phyloP scores from a whole-genome alignment of 2,888 invertebrate genomes.

The Eilema caniola region DNA sequence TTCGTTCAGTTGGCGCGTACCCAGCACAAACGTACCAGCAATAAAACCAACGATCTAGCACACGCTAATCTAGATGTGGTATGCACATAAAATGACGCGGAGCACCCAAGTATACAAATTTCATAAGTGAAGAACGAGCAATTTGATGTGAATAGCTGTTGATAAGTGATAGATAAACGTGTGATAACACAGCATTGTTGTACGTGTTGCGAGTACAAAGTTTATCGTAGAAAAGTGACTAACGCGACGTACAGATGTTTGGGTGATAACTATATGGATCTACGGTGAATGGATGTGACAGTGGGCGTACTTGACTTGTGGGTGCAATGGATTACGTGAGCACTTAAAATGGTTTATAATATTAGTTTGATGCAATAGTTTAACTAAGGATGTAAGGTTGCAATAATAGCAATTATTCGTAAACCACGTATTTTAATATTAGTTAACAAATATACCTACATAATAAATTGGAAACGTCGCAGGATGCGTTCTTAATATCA shows the following conservation, averaged over 20 bases:
- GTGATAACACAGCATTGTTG: slow-evolving; percentile 58
- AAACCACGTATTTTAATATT: neutral
- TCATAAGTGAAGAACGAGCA: slow-evolving; percentile 46
- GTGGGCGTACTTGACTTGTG: slow-evolving; percentile 45
- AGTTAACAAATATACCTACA: neutral
- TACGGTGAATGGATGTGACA: slow-evolving; percentile 42
- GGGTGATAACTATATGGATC: slow-evolving; percentile 45
- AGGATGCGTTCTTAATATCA: neutral
- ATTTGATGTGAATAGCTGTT: slow-evolving; percentile 52
- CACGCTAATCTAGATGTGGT: slow-evolving; percentile 28
- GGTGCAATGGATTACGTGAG: slow-evolving; percentile 44
- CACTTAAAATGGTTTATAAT: slow-evolving; percentile 27
- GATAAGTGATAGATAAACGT: slow-evolving; percentile 55
- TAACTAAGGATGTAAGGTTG: slow-evolving; percentile 5
- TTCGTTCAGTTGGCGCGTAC: neutral
- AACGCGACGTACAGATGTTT: slow-evolving; percentile 52
- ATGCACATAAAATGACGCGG: slow-evolving; percentile 26
- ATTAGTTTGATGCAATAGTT: slow-evolving; percentile 16
- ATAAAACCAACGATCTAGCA: slow-evolving; percentile 23
- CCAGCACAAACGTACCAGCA: slow-evolving; percentile 13
- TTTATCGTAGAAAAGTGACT: slow-evolving; percentile 64
- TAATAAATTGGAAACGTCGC: neutral
- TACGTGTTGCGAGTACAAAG: slow-evolving; percentile 60
- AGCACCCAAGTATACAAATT: slow-evolving; percentile 33
- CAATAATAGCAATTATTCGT: neutral